phyloP scores from a whole-genome alignment of 2,113 vertebrate species.

The Calidris pugnax region DNA sequence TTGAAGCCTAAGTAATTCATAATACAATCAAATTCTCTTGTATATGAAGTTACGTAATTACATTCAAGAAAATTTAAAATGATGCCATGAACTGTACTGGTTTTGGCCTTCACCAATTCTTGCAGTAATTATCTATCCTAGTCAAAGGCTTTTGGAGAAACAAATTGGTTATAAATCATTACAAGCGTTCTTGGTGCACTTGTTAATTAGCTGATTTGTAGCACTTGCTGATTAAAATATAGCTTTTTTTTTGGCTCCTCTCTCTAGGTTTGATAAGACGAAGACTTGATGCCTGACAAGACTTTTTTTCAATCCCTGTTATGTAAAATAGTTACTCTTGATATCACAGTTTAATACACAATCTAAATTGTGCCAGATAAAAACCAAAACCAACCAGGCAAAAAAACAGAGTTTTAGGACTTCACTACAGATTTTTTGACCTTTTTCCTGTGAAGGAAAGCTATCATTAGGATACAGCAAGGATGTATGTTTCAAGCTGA shows the following conservation, averaged over 20 bases:
- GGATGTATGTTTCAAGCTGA: background rate
- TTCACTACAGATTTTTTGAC: background rate
- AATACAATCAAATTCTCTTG: background rate
- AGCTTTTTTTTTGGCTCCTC: background rate
- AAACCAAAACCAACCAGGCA: background rate
- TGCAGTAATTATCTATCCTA: background rate
- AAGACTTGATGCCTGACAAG: background rate
- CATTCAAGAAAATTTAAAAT: conserved; percentile 25
- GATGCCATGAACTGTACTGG: background rate
- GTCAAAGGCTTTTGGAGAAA: background rate
- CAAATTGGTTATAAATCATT: background rate
- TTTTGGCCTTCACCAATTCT: background rate
- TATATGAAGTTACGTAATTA: background rate
- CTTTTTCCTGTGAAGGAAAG: conserved; percentile 10
- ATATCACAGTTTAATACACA: background rate
- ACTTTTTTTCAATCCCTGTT: background rate
- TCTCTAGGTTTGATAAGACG: background rate
- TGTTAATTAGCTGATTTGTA: conserved; percentile 43
- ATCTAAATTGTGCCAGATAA: background rate
- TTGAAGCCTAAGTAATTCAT: conserved; percentile 9
- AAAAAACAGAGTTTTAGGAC: background rate
- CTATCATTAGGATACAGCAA: background rate
- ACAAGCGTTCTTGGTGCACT: background rate
- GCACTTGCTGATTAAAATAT: conserved; percentile 5
- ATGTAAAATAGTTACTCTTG: background rate